Base-by-base conservation (phyloP, 2,888 invertebrate genomes). In the Eilema caniola region DNA sequence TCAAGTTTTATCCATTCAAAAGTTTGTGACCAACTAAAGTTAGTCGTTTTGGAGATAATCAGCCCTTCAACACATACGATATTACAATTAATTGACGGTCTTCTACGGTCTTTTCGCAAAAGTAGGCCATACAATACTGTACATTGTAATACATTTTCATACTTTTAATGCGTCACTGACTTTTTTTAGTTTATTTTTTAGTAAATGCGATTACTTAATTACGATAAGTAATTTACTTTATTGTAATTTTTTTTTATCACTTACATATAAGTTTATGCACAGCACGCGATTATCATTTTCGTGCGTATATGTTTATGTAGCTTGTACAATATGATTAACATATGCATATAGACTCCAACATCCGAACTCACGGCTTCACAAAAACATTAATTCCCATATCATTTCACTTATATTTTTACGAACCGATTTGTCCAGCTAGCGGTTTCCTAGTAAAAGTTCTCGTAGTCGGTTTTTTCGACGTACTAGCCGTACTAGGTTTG, bases 391-490 rank as follows among this genome's bases (percentile, higher is more conserved):
- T 73, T 67, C 68, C n/a, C 68, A 73, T 69, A 68, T 62, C 57
- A 57, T 37, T 59, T 23, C 8, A 24, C 62, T 69, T 63, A 37
- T 66, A 20, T 56, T 71, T 88, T 37, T 87, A 92, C 37, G 89
- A 88, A 11, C 89, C 86, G 25, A 85, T 77, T 77, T 90, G 93
- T 56, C 90, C 91, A 70, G 85, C 89, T 20, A 86, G 72, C 5
- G 89, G 88, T 81, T 93, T 95, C 47, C 91, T 88, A n/a, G 88
- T 76, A 75, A 93, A 92, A 28, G 89, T 83, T 78, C 90, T 88
- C 0, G 89, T 79, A n/a, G 78, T 85, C 16, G 90, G 85, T 75
- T 91, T 93, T 74, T 88, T 91, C 2, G 83, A 81, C 47, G 83
- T 80, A 57, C 84, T 83, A 7, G 80, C 75, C 72, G 75, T 79